A percentile compares a stretch with the other conserved stretches of the same genome.
Conservation (phyloP, 2,113 vertebrate species). For the Sinocyclocheilus maitianheensis region DNA sequence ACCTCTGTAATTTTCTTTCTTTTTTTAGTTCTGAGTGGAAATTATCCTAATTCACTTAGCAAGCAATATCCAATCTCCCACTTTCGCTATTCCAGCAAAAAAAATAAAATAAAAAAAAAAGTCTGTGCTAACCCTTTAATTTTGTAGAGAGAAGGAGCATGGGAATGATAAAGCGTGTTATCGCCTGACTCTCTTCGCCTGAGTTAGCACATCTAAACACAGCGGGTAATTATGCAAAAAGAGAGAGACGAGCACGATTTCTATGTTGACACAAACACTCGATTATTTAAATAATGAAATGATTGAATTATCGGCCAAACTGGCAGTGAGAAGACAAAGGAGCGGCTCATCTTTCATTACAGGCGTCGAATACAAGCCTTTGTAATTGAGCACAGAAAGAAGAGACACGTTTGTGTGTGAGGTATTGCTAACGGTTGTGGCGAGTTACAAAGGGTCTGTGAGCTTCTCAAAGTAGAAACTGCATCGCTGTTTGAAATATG, state of each 20-base stretch:
- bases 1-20: neutral
- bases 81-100: neutral
- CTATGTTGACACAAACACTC: conserved; percentile 65
- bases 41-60: conserved; percentile 36
- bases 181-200: conserved; percentile 25
- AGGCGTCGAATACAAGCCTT: conserved; percentile 43
- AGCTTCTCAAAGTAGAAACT: conserved; percentile 69
- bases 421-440: conserved; percentile 63
- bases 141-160: neutral
- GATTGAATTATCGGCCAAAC: conserved; percentile 57
- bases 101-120: no score
- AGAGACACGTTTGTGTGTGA: conserved; percentile 33
- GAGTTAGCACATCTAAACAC: conserved; percentile 44
- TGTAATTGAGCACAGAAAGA: conserved; percentile 27
- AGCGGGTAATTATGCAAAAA: conserved; percentile 34
- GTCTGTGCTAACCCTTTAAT: neutral
- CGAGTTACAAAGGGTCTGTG: conserved; percentile 64
- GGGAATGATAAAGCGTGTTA: conserved; percentile 27
- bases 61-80: neutral
- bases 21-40: conserved; percentile 12
- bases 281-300: conserved; percentile 69
- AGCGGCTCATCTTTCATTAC: conserved; percentile 61
- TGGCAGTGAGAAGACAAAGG: conserved; percentile 42
- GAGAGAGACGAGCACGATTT: conserved; percentile 50
- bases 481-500: conserved; percentile 71